Conservation (phyloP, 2,113 vertebrate genomes). For the Pomatostomus ruficeps region DNA sequence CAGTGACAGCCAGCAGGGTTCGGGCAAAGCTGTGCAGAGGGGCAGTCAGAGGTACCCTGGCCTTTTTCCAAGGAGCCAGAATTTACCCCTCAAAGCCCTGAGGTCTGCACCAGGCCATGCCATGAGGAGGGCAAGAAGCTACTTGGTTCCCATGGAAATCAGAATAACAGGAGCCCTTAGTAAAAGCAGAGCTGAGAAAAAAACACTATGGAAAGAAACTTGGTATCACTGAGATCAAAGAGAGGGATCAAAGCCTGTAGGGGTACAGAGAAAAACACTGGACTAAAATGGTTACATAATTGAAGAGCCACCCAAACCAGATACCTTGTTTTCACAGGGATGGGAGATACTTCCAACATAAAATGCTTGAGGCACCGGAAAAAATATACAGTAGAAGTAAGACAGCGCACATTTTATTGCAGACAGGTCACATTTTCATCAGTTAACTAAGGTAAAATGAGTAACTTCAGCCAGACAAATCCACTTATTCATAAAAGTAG, state of each 20-base stretch:
- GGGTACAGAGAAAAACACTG: not conserved
- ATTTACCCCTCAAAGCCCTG: too few relatives aligned
- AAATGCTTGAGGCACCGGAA: not conserved
- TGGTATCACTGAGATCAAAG: too few relatives aligned
- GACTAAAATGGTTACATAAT: fast-evolving
- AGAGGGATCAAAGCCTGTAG: fast-evolving
- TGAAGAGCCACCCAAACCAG: not conserved
- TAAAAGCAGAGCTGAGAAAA: not conserved
- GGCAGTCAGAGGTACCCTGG: fast-evolving
- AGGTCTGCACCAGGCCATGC: not conserved
- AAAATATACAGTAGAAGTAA: not conserved
- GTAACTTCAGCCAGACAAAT: conserved; percentile 38
- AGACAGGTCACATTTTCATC: conserved; percentile 42
- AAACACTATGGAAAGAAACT: not conserved
- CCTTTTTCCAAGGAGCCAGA: not conserved
- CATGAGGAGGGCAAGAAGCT: fast-evolving
- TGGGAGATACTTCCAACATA: not conserved
- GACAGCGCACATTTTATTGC: conserved; percentile 55
- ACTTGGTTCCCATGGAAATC: not conserved
- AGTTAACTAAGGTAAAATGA: conserved; percentile 41
- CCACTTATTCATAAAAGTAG: conserved; percentile 4
- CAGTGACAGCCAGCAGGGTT: not conserved
- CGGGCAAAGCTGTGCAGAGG: not conserved
- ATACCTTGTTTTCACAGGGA: not conserved
- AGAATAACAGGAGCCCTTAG: fast-evolving